A percentile compares a stretch with the other conserved stretches of the same genome.
phyloP scores from a whole-genome alignment of 2,113 vertebrate species.

The Istiophorus platypterus region DNA sequence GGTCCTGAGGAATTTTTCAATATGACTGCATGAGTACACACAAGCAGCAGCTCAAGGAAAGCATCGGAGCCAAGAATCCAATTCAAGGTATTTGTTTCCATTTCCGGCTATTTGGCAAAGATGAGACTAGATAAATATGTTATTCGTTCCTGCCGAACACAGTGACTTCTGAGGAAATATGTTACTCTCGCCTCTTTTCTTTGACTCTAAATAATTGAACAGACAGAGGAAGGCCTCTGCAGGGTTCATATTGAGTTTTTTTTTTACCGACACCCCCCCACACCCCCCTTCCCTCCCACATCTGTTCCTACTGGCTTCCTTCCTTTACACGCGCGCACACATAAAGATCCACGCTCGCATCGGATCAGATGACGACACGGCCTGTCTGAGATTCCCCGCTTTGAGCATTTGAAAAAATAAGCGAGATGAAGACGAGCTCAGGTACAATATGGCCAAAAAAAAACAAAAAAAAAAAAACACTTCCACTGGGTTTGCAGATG shows the following conservation, averaged over 20 bases:
- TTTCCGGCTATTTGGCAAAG: slow-evolving; percentile 81
- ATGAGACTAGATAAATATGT: slow-evolving; percentile 82
- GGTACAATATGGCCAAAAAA: slow-evolving; percentile 83
- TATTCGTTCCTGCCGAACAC: slow-evolving; percentile 71
- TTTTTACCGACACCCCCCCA: slow-evolving; percentile 78
- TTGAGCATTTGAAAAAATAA: slow-evolving; percentile 78
- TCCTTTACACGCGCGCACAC: slow-evolving; percentile 46
- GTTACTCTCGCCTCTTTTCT: slow-evolving; percentile 76
- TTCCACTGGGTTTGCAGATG: slow-evolving; percentile 78
- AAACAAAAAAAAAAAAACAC: too few species aligned
- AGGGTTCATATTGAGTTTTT: slow-evolving; percentile 82
- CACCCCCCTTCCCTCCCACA: too few species aligned
- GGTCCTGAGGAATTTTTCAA: slow-evolving; percentile 70
- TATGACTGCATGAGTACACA: slow-evolving; percentile 53
- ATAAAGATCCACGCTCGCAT: slow-evolving; percentile 32
- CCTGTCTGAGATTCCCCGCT: slow-evolving; percentile 65
- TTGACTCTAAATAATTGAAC: slow-evolving; percentile 86
- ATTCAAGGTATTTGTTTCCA: slow-evolving; percentile 81
- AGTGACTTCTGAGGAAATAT: slow-evolving; percentile 76
- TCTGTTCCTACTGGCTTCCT: slow-evolving; percentile 70
- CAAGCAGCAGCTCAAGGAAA: slow-evolving; percentile 47
- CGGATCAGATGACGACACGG: slow-evolving; percentile 71
- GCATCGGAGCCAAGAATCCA: slow-evolving; percentile 68
- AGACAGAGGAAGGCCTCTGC: slow-evolving; percentile 80
- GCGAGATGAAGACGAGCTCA: slow-evolving; percentile 62